Evolutionary conservation across 2,113 vertebrate species (phyloP), one percentile per base, ranked within the genome.

Genomic region (Pelecanoides urinatrix): DNA sequence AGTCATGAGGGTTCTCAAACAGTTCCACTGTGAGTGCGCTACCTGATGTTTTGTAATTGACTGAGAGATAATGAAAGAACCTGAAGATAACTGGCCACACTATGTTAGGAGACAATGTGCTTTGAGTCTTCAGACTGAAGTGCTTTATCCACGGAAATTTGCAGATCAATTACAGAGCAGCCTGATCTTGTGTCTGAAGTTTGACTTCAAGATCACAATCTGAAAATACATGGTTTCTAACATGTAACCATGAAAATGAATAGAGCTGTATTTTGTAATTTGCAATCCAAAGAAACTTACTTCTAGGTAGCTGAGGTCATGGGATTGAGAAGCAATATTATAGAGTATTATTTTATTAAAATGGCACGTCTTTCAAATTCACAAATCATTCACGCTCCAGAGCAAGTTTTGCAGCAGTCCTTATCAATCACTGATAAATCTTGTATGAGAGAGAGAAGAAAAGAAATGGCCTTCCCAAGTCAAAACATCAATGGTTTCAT

Each of bases 401-500:
- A 97, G 36, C 59, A 82, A 90, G 83, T 83, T 97, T 94, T 96
- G 45, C 40, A 90, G 61, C 47, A 81, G 45, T 88, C 50, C 30
- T 52, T 93, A 87, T 74, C 81, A 89, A 88, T 86, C 65, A 85
- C 70, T 29, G 40, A 47, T 59, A 86, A 10, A 63, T 52, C 61
- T 81, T 6, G 0, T 36, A 53, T 1, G 7, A 82, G 32, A 52
- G 34, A 85, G 34, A 63, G 19, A 86, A 68, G 16, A 15, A 26
- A n/a, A 86, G 53, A 82, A 94, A 82, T 3, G 1, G 40, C 71
- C 85, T 90, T 36, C 86, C 19, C 55, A 82, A 75, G 68, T 55
- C 62, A 92, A 92, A 96, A 80, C 50, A 88, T 94, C 85, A 82
- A 59, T 53, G 71, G 87, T 62, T 92, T 70, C 56, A 92, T 89